Evolutionary conservation across 2,888 invertebrate genomes (phyloP).

Genomic region (Stramonita haemastoma): DNA sequence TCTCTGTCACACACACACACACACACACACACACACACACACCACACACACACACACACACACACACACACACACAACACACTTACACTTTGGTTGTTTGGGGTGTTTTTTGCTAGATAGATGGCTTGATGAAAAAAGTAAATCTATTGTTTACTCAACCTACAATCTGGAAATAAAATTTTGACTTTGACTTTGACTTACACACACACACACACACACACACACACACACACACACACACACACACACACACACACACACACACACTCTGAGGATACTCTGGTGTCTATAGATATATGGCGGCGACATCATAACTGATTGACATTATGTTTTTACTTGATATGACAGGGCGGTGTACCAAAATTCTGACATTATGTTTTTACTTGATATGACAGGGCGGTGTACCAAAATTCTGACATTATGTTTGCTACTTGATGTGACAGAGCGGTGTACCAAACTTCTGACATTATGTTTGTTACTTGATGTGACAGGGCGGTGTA

Average conservation of each 20-base stretch:
- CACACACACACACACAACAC: not conserved
- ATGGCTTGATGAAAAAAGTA: too few species aligned
- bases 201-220: not conserved
- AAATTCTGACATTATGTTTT: slow-evolving; percentile 50
- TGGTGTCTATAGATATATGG: too few species aligned
- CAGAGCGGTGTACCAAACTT: slow-evolving; percentile 64
- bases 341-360: slow-evolving; percentile 61
- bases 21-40: not conserved
- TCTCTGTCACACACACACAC: not conserved
- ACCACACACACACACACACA: not conserved
- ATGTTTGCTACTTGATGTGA: not conserved
- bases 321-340: not conserved
- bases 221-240: slow-evolving; percentile 12
- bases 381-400: slow-evolving; percentile 52
- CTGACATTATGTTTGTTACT: slow-evolving; percentile 50
- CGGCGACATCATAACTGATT: too few species aligned
- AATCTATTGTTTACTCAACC: too few species aligned
- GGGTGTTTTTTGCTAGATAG: too few species aligned
- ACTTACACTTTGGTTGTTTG: not conserved
- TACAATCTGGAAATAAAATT: too few species aligned
- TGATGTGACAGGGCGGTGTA: slow-evolving; percentile 59
- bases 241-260: not conserved
- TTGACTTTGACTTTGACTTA: too few species aligned
- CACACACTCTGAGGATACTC: too few species aligned
- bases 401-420: slow-evolving; percentile 60